Base-by-base conservation (phyloP, 2,797 vertebrate genomes). In the Malurus leucopterus region DNA sequence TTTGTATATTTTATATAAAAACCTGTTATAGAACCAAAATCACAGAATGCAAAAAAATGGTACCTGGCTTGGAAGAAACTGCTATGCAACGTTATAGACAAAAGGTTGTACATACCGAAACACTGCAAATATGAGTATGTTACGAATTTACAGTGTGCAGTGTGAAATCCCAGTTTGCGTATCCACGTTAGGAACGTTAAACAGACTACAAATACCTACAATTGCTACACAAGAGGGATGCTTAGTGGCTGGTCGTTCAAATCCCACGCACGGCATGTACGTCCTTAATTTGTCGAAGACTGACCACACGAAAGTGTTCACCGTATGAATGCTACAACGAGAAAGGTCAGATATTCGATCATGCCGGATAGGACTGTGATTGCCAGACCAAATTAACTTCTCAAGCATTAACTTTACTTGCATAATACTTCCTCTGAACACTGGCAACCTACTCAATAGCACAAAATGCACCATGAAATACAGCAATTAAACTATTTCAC, bases 201-300 rank as follows among this genome's bases (percentile, higher is more conserved):
- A 64, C 18, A 27, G 27, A 46, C 62, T 69, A 5, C 15, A 62
- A 50, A 38, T 46, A 46, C 15, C 44, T 43, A 32, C 18, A 69
- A 1, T 15, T 65, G 15, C 15, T 32, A 17, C 15, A 30, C 15
- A 14, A 51, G 47, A 79, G 24, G 34, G 22, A 46, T 30, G 27
- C 44, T 69, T 30, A 59, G 41, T 23, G 8, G 4, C 7, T 38
- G 26, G 8, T 34, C 27, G 14, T 24, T 74, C 58, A 53, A 36
- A 23, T 82, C 34, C 34, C 50, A 29, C 11, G 14, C 17, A 1
- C 6, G 17, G 44, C 36, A 1, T 2, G 8, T 6, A 6, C 3
- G 10, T 19, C n/a, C 23, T 21, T 18, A 5, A 27, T 22, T 41
- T 15, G 44, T 27, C 18, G 2, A n/a, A 43, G 22, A 9, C 9